Evolutionary conservation across 1,140 invertebrate species (phyloP), one percentile per base, ranked within the genome.

Genomic region (Mercenaria mercenaria): DNA sequence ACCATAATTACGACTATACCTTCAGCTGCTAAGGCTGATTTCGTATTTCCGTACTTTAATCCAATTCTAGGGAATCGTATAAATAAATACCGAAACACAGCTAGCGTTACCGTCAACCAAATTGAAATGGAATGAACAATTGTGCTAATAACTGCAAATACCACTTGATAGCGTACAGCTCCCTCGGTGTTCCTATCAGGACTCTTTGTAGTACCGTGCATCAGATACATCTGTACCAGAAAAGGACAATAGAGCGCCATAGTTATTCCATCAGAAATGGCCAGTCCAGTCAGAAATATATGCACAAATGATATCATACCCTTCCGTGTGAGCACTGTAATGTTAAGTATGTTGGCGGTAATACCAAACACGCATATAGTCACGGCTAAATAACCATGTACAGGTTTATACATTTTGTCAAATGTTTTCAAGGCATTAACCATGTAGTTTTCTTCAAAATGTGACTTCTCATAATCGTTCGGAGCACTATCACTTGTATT

Each of bases 61-160:
- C 98, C 94, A 18, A 91, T 79, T 23, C 93, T 81, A 13, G 95
- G 95, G 77, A 93, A 95, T 26, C 93, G 90, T 23, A 96, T 95
- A 74, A 94, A 94, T 20, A 96, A 91, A 89, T 95, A 96, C 18
- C 99, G 96, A 98, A 99, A 99, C 1, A 99, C 97, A 0, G 99
- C 99, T 61, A 99, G 95, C 1, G 98, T 98, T 0, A 99, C 97
- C 0, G 99, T 99, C 90, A 99, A 95, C 97, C 98, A 99, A 80
- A 99, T 99, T 0, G 98, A 98, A 74, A 99, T 98, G 0, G 98
- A 99, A 95, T 99, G 99, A 93, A 98, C 96, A 0, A 98, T 97
- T 97, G 97, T 96, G 43, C 97, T 96, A 94, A 98, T 98, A 90
- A 98, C 93, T 59, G 94, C 95, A 87, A n/a, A n/a, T n/a, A n/a